Conservation (phyloP, 2,888 invertebrate genomes). For the Ochropleura leucogaster region DNA sequence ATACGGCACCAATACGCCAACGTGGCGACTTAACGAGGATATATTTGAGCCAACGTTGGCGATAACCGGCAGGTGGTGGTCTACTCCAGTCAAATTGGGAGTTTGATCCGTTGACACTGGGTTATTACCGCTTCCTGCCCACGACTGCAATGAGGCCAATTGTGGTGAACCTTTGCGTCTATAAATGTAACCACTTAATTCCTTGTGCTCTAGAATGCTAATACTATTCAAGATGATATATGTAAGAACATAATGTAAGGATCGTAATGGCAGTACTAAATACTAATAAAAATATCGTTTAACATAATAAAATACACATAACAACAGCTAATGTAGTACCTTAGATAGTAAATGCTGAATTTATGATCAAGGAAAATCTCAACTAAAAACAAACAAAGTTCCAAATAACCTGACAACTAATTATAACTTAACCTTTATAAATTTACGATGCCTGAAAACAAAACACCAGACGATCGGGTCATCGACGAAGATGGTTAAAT, state of each 20-base stretch:
- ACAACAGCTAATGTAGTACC: not conserved
- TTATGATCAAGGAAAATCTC: conserved; percentile 5
- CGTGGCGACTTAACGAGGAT: conserved; percentile 39
- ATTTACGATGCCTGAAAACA: conserved; percentile 26
- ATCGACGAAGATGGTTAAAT: conserved; percentile 33
- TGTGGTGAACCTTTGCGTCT: conserved; percentile 65
- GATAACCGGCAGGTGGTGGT: conserved; percentile 69
- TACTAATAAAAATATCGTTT: not conserved
- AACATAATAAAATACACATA: not conserved
- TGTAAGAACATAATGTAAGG: not conserved
- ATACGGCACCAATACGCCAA: conserved; percentile 52
- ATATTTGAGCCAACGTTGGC: conserved; percentile 64
- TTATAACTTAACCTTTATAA: conserved; percentile 24
- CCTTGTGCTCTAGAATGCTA: conserved; percentile 32
- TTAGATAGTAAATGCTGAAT: conserved; percentile 9
- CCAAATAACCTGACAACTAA: conserved; percentile 4
- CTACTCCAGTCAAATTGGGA: conserved; percentile 70
- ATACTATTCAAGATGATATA: conserved; percentile 12
- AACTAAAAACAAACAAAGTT: conserved; percentile 6
- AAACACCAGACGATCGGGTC: conserved; percentile 23
- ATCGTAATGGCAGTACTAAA: not conserved
- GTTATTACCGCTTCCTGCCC: conserved; percentile 77
- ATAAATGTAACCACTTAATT: conserved; percentile 68
- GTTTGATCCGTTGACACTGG: conserved; percentile 78
- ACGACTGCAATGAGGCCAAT: conserved; percentile 69